Conservation (phyloP, 1,140 invertebrate species). For the Eufriesea mexicana region DNA sequence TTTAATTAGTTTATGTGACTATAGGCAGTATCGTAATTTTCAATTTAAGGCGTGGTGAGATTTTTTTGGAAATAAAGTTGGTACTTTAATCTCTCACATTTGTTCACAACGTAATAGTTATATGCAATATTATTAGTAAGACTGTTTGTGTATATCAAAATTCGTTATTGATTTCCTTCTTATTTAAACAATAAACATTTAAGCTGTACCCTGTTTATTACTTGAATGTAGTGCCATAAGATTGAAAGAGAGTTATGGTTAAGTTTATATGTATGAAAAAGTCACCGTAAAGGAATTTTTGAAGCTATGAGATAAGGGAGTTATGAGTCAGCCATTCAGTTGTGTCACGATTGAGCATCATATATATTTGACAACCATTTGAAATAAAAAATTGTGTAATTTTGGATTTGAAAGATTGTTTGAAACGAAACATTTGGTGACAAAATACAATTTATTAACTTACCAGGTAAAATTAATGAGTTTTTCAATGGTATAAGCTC, state of each 20-base stretch:
- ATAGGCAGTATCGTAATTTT: background rate
- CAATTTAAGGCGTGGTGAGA: background rate
- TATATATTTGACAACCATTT: background rate
- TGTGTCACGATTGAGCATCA: background rate
- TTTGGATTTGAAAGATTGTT: background rate
- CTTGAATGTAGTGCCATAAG: background rate
- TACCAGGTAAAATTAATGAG: slow-evolving; percentile 38
- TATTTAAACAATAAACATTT: background rate
- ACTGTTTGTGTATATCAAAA: background rate
- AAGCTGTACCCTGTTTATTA: background rate
- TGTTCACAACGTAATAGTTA: background rate
- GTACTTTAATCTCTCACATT: background rate
- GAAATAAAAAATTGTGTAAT: background rate
- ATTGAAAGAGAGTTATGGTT: background rate
- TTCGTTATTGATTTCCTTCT: background rate
- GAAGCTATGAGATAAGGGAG: slow-evolving; percentile 39
- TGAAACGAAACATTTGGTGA: background rate
- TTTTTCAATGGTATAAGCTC: slow-evolving; percentile 48
- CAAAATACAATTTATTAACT: slow-evolving; percentile 26
- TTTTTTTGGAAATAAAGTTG: background rate
- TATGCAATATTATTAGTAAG: background rate
- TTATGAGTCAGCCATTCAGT: slow-evolving; percentile 48
- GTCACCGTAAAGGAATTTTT: slow-evolving; percentile 53
- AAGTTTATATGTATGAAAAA: background rate
- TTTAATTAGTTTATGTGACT: background rate